Percentiles rank a stretch among this genome's conserved stretches.
phyloP scores from a whole-genome alignment of 2,113 vertebrate species.

The Trogon melanurus region DNA sequence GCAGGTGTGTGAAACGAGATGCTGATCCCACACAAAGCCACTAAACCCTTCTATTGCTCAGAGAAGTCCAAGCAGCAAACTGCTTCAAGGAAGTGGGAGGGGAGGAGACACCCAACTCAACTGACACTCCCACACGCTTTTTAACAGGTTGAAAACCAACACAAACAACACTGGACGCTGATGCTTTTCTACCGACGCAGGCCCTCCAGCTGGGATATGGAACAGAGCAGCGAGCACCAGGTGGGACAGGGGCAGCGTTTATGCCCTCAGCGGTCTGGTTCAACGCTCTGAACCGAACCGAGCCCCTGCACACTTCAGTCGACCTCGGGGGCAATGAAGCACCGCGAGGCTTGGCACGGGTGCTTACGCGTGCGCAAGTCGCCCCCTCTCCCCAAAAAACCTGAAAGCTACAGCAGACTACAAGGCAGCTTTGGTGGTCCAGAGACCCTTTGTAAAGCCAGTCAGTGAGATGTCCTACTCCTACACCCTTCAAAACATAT shows the following conservation, averaged over 20 bases:
- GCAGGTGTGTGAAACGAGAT: conserved; percentile 58
- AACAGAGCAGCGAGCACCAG: conserved; percentile 48
- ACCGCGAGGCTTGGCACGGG: background rate
- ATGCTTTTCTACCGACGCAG: conserved; percentile 28
- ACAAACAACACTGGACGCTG: background rate
- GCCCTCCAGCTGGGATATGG: conserved; percentile 18
- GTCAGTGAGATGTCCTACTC: background rate
- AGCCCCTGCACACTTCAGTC: conserved; percentile 32
- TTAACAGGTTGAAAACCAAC: conserved; percentile 25
- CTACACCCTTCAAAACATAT: background rate
- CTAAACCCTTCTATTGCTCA: conserved; percentile 68
- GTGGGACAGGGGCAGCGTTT: conserved; percentile 17
- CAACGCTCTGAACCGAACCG: background rate
- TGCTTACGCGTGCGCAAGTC: background rate
- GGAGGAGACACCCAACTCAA: conserved; percentile 49
- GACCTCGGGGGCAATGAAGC: conserved; percentile 4
- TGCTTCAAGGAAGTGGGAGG: conserved; percentile 55
- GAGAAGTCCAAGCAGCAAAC: conserved; percentile 65
- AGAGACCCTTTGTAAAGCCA: conserved; percentile 27
- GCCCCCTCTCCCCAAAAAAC: background rate
- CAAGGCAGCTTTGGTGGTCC: background rate
- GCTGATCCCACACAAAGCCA: conserved; percentile 77
- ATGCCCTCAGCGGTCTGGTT: background rate
- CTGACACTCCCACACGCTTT: conserved; percentile 40
- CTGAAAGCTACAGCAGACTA: background rate